Evolutionary conservation across 2,113 vertebrate species (phyloP).

Genomic region (Illadopsis cleaveri): DNA sequence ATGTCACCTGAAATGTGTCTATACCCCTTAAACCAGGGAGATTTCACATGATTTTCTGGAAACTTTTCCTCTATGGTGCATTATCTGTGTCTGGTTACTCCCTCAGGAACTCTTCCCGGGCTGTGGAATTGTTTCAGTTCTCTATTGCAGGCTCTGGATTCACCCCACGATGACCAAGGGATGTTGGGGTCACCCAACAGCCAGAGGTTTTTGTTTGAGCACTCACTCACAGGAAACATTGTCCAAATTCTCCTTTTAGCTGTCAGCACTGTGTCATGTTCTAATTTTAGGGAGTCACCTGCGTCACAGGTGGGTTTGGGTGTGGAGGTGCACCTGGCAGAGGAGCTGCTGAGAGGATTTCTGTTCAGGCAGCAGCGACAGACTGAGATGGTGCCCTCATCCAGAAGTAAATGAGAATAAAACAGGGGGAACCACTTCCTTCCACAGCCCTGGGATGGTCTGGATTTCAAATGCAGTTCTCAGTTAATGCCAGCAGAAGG

Average conservation of each 20-base stretch:
- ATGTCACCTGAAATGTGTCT: not conserved
- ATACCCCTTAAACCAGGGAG: too few relatives aligned
- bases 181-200: not conserved
- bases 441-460: not conserved
- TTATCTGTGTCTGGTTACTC: not conserved
- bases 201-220: not conserved
- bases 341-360: not conserved
- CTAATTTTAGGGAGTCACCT: not conserved
- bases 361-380: not conserved
- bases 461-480: constrained; percentile 31
- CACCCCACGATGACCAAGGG: fast-evolving
- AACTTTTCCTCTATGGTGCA: not conserved
- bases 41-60: not conserved
- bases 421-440: not conserved
- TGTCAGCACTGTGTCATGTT: fast-evolving
- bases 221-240: not conserved
- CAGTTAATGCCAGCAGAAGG: constrained; percentile 6
- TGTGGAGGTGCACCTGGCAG: not conserved
- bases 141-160: fast-evolving
- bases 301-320: not conserved
- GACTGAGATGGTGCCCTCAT: not conserved
- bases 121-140: not conserved
- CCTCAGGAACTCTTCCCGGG: not conserved
- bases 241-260: not conserved
- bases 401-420: not conserved